Evolutionary conservation across 2,113 vertebrate species (phyloP).

Genomic region (Baryphthengus martii): DNA sequence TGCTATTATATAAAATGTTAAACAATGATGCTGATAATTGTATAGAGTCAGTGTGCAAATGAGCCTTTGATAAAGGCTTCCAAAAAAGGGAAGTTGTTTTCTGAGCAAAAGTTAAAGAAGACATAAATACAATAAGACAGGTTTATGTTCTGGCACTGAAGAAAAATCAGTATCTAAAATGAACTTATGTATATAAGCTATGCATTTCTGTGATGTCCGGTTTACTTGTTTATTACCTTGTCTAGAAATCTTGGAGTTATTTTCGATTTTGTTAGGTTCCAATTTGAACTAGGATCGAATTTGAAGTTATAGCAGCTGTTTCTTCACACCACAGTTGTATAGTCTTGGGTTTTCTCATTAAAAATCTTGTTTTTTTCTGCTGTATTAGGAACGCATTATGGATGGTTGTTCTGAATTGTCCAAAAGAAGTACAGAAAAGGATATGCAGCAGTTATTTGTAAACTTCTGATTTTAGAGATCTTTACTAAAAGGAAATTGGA

Average conservation of each 20-base stretch:
- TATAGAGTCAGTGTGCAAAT: neutral
- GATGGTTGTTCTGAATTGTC: neutral
- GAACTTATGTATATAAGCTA: neutral
- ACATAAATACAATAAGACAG: neutral
- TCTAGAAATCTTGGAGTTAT: neutral
- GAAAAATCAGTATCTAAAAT: neutral
- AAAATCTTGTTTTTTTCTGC: neutral
- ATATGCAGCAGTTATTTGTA: neutral
- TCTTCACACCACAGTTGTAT: neutral
- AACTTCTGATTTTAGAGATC: neutral
- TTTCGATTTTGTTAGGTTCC: neutral
- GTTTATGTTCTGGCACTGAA: neutral
- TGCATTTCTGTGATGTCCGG: neutral
- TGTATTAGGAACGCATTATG: neutral
- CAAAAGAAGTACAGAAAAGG: neutral
- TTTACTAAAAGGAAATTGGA: neutral
- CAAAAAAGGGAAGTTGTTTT: neutral
- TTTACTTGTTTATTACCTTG: neutral
- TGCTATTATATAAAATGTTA: neutral
- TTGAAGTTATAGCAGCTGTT: neutral
- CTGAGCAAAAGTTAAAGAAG: neutral
- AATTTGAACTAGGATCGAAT: neutral
- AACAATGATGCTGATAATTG: neutral
- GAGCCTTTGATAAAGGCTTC: neutral
- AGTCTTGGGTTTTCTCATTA: neutral